Evolutionary conservation across 2,797 vertebrate genomes (phyloP), one percentile per base, ranked within the genome.

Genomic region (Notoglanidium macrostoma): DNA sequence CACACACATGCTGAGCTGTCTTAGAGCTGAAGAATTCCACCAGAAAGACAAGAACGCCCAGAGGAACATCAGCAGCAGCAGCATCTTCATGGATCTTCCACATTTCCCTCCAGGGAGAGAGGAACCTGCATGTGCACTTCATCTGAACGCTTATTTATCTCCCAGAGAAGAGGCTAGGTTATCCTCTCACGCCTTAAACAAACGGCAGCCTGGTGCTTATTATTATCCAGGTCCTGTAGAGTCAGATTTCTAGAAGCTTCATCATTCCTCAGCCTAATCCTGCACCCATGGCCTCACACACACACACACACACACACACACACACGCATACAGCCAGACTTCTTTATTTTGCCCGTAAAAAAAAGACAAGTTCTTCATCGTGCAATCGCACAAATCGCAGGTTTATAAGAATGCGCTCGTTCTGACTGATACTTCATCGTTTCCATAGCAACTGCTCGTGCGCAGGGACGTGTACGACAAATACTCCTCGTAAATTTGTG

Each of bases 111-210:
- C 44, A 88, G 85, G 90, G 86, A 85, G 63, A 57, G 84, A 57
- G 74, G 86, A 90, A 85, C 51, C 81, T 72, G 81, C 88, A 87
- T 54, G 84, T 88, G 72, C 67, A 89, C 89, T 94, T 87, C 86
- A 92, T 88, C 89, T 86, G 84, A 89, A 89, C 79, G 63, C 72
- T 86, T 51, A 79, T 83, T 89, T 70, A 54, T 89, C 78, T 86
- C 61, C 82, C 79, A n/a, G 54, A 65, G 77, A 72, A 68, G 85
- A 49, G 72, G 2, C 54, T 87, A 51, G 55, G 85, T 70, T 88
- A 63, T 89, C 63, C 2, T 5, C 65, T 76, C 35, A 83, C 78
- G 76, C 76, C 67, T 70, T 85, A 83, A 78, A 87, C 77, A 84
- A 86, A 88, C 49, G n/a, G n/a, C 83, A 79, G 46, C 29, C 77